Base-by-base conservation (phyloP, 1,140 invertebrate species). In the Aporrectodea caliginosa region DNA sequence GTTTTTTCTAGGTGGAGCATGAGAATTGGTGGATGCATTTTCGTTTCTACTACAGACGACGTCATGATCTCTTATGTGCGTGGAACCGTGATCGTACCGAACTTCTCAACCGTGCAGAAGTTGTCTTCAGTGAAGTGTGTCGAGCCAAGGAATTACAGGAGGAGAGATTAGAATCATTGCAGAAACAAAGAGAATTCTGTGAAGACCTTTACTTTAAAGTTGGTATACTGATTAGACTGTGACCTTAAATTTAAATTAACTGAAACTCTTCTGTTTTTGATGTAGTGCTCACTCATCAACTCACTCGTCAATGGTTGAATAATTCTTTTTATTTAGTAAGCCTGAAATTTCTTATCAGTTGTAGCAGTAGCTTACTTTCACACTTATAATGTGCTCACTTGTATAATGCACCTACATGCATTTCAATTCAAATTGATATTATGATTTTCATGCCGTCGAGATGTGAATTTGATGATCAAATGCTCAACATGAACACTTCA, bases 151-250 rank as follows among this genome's bases (percentile, higher is more conserved):
- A 85, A 74, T 75, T 86, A 74, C 83, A 85, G 35, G 84, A 85
- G 77, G 82, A 84, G 2, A 83, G 85, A 35, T 76, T 79, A 22
- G 85, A 87, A 72, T 83, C 84, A 70, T 77, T 72, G n/a, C 81
- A 83, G 58, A 80, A 83, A 78, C 85, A 86, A 58, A 84, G 83
- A 75, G 83, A 85, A 75, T 43, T 86, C 2, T 84, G 85, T 80
- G 82, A 86, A 22, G 81, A 82, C 16, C 80, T 87, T 0, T 86
- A 85, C 82, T 81, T 84, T 31, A 86, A 86, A 83, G 86, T 87
- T 71, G 31, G 43, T 72, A 6, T 12, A 58, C 6, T 58, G 6
- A 12, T 58, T 58, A 22, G 22, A 12, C 22, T 58, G 43, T 58
- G 6, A 22, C n/a, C 6, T 58, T 22, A 58, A 58, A 58, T 58